Percentiles rank a stretch among this genome's conserved stretches.
Evolutionary conservation across 1,140 invertebrate genomes (phyloP).

Genomic region (Drosophila sucinea): DNA sequence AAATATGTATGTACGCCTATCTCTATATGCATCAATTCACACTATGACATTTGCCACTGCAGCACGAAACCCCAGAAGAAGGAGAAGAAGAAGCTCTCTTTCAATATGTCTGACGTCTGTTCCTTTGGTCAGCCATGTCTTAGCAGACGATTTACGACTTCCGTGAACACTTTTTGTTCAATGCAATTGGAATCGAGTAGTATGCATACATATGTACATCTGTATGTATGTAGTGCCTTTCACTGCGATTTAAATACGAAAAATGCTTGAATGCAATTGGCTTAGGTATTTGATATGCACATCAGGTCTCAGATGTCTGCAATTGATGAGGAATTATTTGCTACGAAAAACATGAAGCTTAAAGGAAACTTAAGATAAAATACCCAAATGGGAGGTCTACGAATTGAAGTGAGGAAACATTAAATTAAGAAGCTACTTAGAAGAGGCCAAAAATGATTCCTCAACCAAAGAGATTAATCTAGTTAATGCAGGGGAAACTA

Average conservation of each 20-base stretch:
- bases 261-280: constrained; percentile 16
- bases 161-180: constrained; percentile 69
- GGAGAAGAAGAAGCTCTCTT: constrained; percentile 8
- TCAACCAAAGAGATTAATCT: too few relatives aligned
- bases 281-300: constrained; percentile 65
- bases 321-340: constrained; percentile 49
- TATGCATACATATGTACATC: constrained; percentile 64
- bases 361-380: constrained; percentile 25
- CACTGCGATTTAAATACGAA: constrained; percentile 15
- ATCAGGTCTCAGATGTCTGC: constrained; percentile 57
- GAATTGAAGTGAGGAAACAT: neutral
- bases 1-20: constrained; percentile 30
- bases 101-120: constrained; percentile 14
- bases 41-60: constrained; percentile 59
- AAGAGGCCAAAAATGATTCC: too few relatives aligned
- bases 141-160: constrained; percentile 74
- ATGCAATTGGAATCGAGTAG: constrained; percentile 67
- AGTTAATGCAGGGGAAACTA: too few relatives aligned
- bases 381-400: constrained; percentile 34
- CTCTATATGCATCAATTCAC: constrained; percentile 43
- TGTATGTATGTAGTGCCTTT: constrained; percentile 31
- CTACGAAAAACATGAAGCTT: constrained; percentile 11
- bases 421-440: too few relatives aligned
- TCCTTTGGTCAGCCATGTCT: constrained; percentile 45
- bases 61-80: neutral